phyloP scores from a whole-genome alignment of 2,888 invertebrate genomes.

The Ochlodes sylvanus region DNA sequence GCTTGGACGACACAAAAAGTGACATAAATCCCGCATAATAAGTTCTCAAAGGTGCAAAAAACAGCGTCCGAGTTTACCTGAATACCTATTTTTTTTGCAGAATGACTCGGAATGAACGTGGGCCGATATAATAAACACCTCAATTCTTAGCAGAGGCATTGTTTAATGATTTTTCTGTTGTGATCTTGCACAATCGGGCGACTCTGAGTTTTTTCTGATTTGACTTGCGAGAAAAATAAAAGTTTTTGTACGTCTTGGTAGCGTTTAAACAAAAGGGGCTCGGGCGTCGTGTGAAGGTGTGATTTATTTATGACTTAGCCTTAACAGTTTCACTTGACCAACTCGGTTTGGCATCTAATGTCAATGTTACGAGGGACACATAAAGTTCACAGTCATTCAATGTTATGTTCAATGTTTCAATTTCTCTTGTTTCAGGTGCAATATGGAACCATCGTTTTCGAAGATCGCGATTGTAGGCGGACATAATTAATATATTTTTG shows the following conservation, averaged over 20 bases:
- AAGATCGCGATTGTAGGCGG: conserved; percentile 55
- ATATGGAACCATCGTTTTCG: conserved; percentile 65
- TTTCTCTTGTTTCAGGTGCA: conserved; percentile 80
- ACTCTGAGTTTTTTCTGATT: conserved; percentile 64
- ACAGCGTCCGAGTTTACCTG: conserved; percentile 75
- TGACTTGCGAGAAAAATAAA: conserved; percentile 74
- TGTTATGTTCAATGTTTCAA: too few relatives aligned
- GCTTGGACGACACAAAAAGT: conserved; percentile 80
- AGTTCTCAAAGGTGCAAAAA: conserved; percentile 75
- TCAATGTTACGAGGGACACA: conserved; percentile 37
- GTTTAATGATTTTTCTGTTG: conserved; percentile 83
- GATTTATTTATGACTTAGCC: conserved; percentile 82
- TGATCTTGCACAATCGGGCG: conserved; percentile 82
- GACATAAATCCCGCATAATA: conserved; percentile 85
- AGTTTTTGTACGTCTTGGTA: conserved; percentile 80
- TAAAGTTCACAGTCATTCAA: conserved; percentile 29
- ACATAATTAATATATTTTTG: conserved; percentile 54
- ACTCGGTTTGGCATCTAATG: conserved; percentile 69
- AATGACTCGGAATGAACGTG: conserved; percentile 69
- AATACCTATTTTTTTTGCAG: conserved; percentile 69
- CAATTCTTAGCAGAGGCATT: conserved; percentile 82
- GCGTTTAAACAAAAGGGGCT: conserved; percentile 82
- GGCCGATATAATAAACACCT: conserved; percentile 83
- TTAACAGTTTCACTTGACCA: conserved; percentile 73
- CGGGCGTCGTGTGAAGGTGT: conserved; percentile 77